A percentile compares a stretch with the other conserved stretches of the same genome.
Conservation (phyloP, 2,797 vertebrate species). For the Limosa lapponica region DNA sequence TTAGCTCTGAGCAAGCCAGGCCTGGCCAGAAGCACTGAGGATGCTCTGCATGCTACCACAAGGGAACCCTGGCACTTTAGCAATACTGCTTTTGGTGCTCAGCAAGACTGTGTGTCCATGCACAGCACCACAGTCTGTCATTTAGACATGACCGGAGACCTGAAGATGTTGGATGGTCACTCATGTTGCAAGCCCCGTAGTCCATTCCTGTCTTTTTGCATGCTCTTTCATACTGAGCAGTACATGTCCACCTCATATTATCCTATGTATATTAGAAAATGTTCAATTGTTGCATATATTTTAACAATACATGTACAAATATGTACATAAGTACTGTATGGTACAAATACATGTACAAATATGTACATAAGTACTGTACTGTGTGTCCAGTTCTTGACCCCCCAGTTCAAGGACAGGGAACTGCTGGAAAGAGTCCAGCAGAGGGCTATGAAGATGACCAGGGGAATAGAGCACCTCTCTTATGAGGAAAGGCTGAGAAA, state of each 20-base stretch:
- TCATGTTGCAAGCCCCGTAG: rapidly evolving
- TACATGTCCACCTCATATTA: neutral
- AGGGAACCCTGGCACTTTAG: neutral
- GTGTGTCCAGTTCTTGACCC: too few relatives aligned
- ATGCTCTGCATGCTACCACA: rapidly evolving
- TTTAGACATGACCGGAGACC: neutral
- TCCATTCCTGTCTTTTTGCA: neutral
- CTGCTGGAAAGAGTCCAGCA: too few relatives aligned
- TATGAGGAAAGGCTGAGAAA: too few relatives aligned
- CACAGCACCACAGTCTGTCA: neutral
- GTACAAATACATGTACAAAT: too few relatives aligned
- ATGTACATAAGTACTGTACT: too few relatives aligned
- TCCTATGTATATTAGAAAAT: neutral
- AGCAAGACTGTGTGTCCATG: neutral
- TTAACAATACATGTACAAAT: neutral
- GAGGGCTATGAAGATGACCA: too few relatives aligned
- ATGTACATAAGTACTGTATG: too few relatives aligned
- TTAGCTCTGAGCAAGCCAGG: neutral
- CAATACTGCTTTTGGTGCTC: neutral
- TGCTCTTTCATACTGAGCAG: neutral
- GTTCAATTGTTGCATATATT: neutral
- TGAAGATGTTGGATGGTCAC: neutral
- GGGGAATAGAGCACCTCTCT: too few relatives aligned
- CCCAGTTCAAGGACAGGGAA: too few relatives aligned
- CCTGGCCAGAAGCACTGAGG: neutral